Conservation (phyloP, 2,797 vertebrate genomes). For the Spondyliosoma cantharus region DNA sequence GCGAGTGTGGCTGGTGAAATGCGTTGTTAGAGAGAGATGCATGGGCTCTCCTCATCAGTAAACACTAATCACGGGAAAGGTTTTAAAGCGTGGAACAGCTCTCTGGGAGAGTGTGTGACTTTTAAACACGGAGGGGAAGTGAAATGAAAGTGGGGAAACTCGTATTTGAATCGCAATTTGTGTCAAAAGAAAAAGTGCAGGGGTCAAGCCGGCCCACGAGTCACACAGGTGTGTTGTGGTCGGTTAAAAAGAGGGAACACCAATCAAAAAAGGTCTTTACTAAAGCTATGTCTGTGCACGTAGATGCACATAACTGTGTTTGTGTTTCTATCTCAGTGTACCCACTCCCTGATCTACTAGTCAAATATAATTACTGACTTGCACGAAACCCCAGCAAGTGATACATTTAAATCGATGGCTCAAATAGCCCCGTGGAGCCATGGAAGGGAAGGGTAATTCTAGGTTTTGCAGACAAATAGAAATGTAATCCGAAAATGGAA, state of each 20-base stretch:
- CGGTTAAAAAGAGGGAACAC: not conserved
- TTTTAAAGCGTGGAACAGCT: not conserved
- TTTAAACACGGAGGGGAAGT: not conserved
- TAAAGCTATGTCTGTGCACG: conserved; percentile 9
- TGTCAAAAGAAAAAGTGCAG: not conserved
- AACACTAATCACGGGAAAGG: conserved; percentile 39
- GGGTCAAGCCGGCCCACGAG: not conserved
- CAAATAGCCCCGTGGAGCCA: conserved; percentile 25
- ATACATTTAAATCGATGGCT: conserved; percentile 49
- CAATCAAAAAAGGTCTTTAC: not conserved
- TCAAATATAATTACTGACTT: conserved; percentile 62
- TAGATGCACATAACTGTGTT: conserved; percentile 31
- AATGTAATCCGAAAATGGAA: conserved; percentile 47
- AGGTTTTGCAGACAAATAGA: conserved; percentile 55
- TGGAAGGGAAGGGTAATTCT: conserved; percentile 22
- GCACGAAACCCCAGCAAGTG: conserved; percentile 40
- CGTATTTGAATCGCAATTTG: not conserved
- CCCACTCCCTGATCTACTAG: conserved; percentile 57
- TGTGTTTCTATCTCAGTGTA: conserved; percentile 45
- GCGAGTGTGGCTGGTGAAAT: conserved; percentile 43
- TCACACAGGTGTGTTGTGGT: conserved; percentile 2
- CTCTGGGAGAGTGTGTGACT: not conserved
- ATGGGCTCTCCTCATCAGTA: conserved; percentile 33
- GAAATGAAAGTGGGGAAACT: not conserved
- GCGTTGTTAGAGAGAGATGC: conserved; percentile 37